Evolutionary conservation across 2,888 invertebrate species (phyloP).

Genomic region (Mythimna albipuncta): DNA sequence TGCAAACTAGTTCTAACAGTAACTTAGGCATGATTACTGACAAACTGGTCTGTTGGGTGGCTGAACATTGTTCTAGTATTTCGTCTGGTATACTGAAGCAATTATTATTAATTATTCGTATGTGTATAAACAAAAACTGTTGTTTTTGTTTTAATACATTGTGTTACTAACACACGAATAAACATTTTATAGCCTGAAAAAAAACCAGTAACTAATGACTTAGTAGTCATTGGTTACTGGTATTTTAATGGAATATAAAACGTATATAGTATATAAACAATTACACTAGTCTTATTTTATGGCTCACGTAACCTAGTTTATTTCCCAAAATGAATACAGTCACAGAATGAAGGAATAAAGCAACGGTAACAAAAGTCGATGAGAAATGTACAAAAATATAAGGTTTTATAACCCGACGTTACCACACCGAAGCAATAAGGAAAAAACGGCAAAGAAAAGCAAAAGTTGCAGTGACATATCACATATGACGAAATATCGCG

Average conservation of each 20-base stretch:
- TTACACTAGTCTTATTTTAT: neutral
- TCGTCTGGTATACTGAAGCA: too few species aligned
- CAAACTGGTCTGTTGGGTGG: too few species aligned
- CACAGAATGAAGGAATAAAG: constrained; percentile 20
- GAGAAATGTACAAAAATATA: constrained; percentile 48
- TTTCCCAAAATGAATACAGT: neutral
- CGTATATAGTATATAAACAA: neutral
- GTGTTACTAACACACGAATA: too few species aligned
- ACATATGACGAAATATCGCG: constrained; percentile 32
- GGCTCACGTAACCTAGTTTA: neutral
- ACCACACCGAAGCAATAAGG: constrained; percentile 43
- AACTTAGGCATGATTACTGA: too few species aligned
- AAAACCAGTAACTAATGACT: neutral
- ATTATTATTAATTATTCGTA: too few species aligned
- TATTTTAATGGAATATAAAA: neutral
- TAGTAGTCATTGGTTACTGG: too few species aligned
- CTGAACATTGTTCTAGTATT: too few species aligned
- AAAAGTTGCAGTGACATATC: constrained; percentile 44
- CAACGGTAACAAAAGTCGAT: constrained; percentile 7
- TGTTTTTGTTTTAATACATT: too few species aligned
- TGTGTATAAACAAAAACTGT: too few species aligned
- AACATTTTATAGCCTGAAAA: neutral
- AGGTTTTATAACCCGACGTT: constrained; percentile 40
- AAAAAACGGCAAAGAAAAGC: constrained; percentile 42
- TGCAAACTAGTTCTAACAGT: too few species aligned